Base-by-base conservation (phyloP, 2,113 vertebrate genomes). In the Psettodes erumei region DNA sequence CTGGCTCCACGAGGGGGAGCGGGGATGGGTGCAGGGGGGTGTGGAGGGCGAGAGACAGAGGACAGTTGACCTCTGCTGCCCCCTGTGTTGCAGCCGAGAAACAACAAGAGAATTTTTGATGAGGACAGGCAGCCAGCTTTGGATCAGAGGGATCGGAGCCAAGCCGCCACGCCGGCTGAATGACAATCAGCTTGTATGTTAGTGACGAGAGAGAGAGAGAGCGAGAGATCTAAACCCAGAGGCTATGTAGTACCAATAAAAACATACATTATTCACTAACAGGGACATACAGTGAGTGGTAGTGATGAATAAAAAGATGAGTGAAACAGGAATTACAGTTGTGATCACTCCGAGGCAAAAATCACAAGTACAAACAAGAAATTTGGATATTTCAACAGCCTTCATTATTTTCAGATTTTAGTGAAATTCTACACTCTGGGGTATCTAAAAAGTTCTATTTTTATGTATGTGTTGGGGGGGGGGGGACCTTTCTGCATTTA, bases 31-130 rank as follows among this genome's bases (percentile, higher is more conserved):
- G 13, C 38, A 8, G 43, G 21, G 60, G 79, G 71, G 15, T n/a
- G n/a, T n/a, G n/a, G n/a, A n/a, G 30, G 28, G 53, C 59, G 45
- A 6, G 47, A 65, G 74, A 55, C 66, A 30, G 73, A 74, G 81
- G 86, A 88, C 83, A 58, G 82, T 83, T 90, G 91, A 92, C 91
- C 91, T 92, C 90, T 91, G 89, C 85, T 88, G 89, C 90, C 90
- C 90, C 88, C 88, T 90, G 86, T 90, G 86, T 90, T 88, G 71
- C 80, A 81, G 82, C 72, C 35, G 86, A 25, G 67, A 87, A 90
- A 90, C 86, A 84, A 90, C 92, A 90, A 72, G 87, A 74, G 79
- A 37, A 58, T 75, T 73, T 79, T 70, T 40, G 23, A 68, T 61
- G 85, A 87, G 79, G 75, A 87, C 83, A 68, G 79, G 77, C 83